A percentile compares a stretch with the other conserved stretches of the same genome.
Evolutionary conservation across 2,113 vertebrate species (phyloP).

Genomic region (Pachycephala philippinensis): DNA sequence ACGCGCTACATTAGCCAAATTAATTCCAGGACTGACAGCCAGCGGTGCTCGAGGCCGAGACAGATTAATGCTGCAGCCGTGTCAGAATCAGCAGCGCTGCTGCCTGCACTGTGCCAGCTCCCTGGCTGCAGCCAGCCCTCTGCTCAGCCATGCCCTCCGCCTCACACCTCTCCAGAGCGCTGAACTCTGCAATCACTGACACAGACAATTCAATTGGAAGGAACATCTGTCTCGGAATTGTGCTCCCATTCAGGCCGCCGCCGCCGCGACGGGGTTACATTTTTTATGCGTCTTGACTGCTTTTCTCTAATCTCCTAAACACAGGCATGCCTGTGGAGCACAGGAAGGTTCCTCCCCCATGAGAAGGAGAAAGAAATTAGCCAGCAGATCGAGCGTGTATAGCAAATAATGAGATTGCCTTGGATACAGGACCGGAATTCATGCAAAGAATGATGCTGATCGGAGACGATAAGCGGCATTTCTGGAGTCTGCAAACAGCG

Average conservation of each 20-base stretch:
- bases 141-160: not conserved
- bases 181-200: not conserved
- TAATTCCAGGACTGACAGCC: not conserved
- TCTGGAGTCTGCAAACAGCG: not conserved
- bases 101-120: not conserved
- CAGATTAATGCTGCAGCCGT: not conserved
- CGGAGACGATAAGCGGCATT: not conserved
- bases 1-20: not conserved
- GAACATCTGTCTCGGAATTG: not conserved
- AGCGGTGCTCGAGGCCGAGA: not conserved
- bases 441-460: slow-evolving; percentile 21
- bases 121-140: not conserved
- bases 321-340: not conserved
- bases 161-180: not conserved
- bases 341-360: not conserved
- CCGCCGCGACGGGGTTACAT: not conserved
- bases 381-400: not conserved
- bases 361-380: slow-evolving; percentile 41
- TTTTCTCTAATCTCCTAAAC: slow-evolving; percentile 22
- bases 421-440: slow-evolving; percentile 6
- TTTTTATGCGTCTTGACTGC: not conserved
- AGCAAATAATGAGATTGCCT: slow-evolving; percentile 51
- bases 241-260: not conserved
- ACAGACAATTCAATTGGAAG: not conserved
- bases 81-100: not conserved